Evolutionary conservation across 2,113 vertebrate genomes (phyloP).

Genomic region (Garra rufa): DNA sequence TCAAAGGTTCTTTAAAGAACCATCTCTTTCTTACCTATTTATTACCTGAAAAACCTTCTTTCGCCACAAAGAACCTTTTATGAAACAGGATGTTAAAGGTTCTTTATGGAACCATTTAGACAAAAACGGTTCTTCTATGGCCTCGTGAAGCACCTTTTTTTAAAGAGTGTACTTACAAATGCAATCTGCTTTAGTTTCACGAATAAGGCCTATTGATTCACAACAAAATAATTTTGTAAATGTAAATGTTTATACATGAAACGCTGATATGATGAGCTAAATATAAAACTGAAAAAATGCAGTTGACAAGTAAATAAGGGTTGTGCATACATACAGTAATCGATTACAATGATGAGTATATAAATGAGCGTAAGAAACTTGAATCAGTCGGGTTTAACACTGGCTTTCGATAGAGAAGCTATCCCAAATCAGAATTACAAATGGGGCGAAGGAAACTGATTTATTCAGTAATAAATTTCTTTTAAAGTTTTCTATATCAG

Average conservation of each 20-base stretch:
- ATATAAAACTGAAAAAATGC: not conserved
- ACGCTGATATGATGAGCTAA: not conserved
- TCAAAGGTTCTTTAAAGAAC: too few relatives aligned
- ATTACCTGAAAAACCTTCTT: too few relatives aligned
- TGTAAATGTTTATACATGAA: not conserved
- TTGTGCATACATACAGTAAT: slow-evolving; percentile 14
- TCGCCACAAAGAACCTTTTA: too few relatives aligned
- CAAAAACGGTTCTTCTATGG: too few relatives aligned
- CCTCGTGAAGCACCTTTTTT: too few relatives aligned
- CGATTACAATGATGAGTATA: slow-evolving; percentile 10
- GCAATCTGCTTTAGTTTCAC: not conserved
- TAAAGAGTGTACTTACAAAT: too few relatives aligned
- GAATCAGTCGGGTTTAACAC: not conserved
- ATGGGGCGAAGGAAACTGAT: not conserved
- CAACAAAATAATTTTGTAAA: not conserved
- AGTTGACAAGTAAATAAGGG: not conserved
- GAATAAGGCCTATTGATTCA: slow-evolving; percentile 11
- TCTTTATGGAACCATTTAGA: too few relatives aligned
- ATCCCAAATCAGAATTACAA: not conserved
- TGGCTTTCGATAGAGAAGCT: not conserved
- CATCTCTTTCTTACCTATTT: too few relatives aligned
- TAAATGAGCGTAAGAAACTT: slow-evolving; percentile 10
- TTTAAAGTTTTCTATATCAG: not conserved
- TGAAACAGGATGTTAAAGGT: too few relatives aligned
- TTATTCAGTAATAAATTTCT: not conserved